A percentile compares a stretch with the other conserved stretches of the same genome.
phyloP scores from a whole-genome alignment of 2,797 vertebrate species.

The Scarus forsteni region DNA sequence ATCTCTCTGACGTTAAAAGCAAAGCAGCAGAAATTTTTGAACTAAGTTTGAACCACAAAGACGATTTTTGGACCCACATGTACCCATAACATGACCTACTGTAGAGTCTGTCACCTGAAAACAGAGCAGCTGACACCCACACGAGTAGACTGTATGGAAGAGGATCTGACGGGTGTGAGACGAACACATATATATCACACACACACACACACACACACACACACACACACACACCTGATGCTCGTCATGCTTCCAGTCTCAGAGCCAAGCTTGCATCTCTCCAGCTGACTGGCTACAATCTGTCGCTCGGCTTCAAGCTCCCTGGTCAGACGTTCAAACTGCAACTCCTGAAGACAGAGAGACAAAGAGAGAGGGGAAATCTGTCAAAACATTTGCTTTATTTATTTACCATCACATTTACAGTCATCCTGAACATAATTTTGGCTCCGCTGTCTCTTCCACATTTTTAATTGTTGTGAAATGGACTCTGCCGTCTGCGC shows the following conservation, averaged over 20 bases:
- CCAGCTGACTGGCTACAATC: slow-evolving; percentile 98
- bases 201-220: slow-evolving; percentile 34
- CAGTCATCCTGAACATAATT: slow-evolving; percentile 51
- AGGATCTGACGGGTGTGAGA: slow-evolving; percentile 48
- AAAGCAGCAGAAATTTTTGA: slow-evolving; percentile 4
- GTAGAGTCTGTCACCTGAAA: slow-evolving; percentile 55
- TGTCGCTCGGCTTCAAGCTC: slow-evolving; percentile 98
- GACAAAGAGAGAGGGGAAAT: slow-evolving; percentile 19
- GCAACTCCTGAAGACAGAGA: slow-evolving; percentile 90
- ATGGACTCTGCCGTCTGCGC: slow-evolving; percentile 49
- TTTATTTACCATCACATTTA: slow-evolving; percentile 61
- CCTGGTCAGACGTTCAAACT: slow-evolving; percentile 98
- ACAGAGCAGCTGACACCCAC: slow-evolving; percentile 58
- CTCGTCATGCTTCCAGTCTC: slow-evolving; percentile 99
- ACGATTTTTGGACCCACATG: slow-evolving; percentile 38
- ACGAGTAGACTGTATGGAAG: slow-evolving; percentile 32
- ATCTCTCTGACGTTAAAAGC: slow-evolving; percentile 5
- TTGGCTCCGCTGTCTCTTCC: slow-evolving; percentile 41
- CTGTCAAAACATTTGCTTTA: slow-evolving; percentile 48
- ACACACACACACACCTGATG: slow-evolving; percentile 84
- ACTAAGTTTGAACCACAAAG: slow-evolving; percentile 18
- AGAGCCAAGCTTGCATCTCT: slow-evolving; percentile 99
- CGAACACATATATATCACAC: slow-evolving; percentile 34
- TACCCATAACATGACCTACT: slow-evolving; percentile 41
- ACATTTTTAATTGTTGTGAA: slow-evolving; percentile 67